Conservation (phyloP, 2,797 vertebrate species). For the Melopsittacus undulatus region DNA sequence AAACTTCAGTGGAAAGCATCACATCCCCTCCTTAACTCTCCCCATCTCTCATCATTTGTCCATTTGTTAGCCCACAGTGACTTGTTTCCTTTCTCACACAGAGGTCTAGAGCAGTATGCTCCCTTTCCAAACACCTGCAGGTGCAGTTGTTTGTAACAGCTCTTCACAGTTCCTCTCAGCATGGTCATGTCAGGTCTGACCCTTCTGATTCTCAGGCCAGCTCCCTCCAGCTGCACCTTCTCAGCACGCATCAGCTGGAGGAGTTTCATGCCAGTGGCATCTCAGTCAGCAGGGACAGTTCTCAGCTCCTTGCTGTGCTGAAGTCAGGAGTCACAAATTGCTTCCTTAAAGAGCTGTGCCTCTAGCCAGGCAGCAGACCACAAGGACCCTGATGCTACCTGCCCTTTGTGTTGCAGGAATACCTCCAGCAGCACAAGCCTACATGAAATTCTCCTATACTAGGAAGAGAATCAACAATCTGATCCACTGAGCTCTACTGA, state of each 20-base stretch:
- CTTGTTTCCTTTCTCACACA: background rate
- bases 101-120: accelerated
- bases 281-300: background rate
- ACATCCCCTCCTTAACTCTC: background rate
- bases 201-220: background rate
- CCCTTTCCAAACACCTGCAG: background rate
- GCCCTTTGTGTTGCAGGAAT: background rate
- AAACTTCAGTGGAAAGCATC: background rate
- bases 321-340: background rate
- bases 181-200: background rate
- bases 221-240: background rate
- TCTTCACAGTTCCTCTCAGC: background rate
- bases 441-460: background rate
- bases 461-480: background rate
- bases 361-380: background rate
- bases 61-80: background rate
- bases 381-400: background rate
- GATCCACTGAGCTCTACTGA: background rate
- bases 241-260: background rate
- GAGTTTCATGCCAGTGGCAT: background rate
- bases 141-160: background rate
- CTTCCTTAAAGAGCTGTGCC: background rate
- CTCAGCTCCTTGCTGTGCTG: background rate
- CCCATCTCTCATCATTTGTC: background rate
- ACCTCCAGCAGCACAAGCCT: background rate